Base-by-base conservation (phyloP, 2,113 vertebrate genomes). In the Grallaria varia region DNA sequence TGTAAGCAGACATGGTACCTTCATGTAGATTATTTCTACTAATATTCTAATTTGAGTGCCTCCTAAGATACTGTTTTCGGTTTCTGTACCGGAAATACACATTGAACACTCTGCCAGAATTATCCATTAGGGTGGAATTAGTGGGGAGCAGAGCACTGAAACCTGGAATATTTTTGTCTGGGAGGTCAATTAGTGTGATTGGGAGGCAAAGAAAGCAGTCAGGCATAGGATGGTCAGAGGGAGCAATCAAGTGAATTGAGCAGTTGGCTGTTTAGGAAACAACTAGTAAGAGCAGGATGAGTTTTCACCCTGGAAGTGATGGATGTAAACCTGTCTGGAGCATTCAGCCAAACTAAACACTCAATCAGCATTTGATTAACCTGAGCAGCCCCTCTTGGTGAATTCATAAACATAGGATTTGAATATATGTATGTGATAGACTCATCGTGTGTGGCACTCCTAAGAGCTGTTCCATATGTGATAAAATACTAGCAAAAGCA, bases 161-260 rank as follows among this genome's bases (percentile, higher is more conserved):
- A 87, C 28, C n/a, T 67, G 66, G 74, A 80, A 55, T 93, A 87
- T 76, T 87, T 96, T 93, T 87, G 66, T 58, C 71, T 64, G 58
- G 76, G 71, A 66, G 71, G 71, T 91, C 87, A 83, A 50, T 79
- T 91, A 85, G 39, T 69, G 66, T 79, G 81, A 91, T 69, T 93
- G 59, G 71, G 59, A 94, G 42, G 53, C 82, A 68, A 69, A 83
- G 59, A 42, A 85, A 80, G 40, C 78, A 96, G 84, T 25, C 56
- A 97, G 74, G 53, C 45, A 4, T 55, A 12, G 49, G 31, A 53
- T 80, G 81, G 89, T 90, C 73, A 79, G 74, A 75, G 67, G 78
- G 37, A 93, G 42, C n/a, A 89, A 87, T 94, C 94, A 93, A 75
- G 67, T 42, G 74, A 95, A 89, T 94, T 87, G 81, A 96, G 40